A percentile compares a stretch with the other conserved stretches of the same genome.
These are phyloP conservation scores for Corythornis madagascariensis DNA, from an alignment of 2,113 vertebrate species.

Conservation along the genomic window DNA sequence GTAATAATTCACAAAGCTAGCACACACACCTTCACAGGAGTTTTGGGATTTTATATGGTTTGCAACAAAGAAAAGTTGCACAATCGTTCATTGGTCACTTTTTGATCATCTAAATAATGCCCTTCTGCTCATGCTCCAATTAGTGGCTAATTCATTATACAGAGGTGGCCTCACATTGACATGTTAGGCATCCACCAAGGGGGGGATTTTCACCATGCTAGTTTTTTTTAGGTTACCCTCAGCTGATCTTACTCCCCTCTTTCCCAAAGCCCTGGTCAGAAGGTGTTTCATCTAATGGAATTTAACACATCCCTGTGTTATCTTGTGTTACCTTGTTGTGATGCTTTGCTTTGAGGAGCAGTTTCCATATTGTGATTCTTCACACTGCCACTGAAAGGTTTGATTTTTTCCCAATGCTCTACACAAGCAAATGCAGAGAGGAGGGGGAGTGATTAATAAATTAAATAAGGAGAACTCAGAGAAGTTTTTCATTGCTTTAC, in stretches of 20 bases:
- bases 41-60: not conserved
- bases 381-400: not conserved
- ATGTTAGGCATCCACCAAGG: not conserved
- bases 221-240: not conserved
- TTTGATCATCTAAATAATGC: not conserved
- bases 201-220: not conserved
- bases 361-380: not conserved
- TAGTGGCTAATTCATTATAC: not conserved
- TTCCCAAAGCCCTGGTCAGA: not conserved
- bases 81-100: not conserved
- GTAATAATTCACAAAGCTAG: not conserved
- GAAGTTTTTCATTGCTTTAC: not conserved
- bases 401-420: not conserved
- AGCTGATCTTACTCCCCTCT: not conserved
- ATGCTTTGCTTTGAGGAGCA: not conserved
- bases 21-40: not conserved
- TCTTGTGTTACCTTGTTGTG: not conserved
- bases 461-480: not conserved
- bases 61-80: not conserved
- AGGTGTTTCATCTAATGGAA: not conserved
- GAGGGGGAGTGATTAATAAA: not conserved
- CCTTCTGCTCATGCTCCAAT: not conserved
- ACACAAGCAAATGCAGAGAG: not conserved
- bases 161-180: not conserved
- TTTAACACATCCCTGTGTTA: not conserved